A percentile compares a stretch with the other conserved stretches of the same genome.
phyloP scores from a whole-genome alignment of 1,140 invertebrate genomes.

The Galendromus occidentalis region DNA sequence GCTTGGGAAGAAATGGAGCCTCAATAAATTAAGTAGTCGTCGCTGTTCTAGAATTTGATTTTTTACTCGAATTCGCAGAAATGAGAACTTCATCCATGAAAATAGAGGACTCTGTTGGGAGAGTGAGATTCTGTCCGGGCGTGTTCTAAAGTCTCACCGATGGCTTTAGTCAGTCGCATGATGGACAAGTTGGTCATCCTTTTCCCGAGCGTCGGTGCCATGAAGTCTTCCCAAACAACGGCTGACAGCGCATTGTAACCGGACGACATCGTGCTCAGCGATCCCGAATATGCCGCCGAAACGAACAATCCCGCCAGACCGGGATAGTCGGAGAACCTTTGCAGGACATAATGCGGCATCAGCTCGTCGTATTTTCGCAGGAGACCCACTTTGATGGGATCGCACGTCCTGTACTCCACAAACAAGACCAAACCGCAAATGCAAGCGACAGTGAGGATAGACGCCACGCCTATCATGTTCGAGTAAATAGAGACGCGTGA shows the following conservation, averaged over 20 bases:
- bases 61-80: too few species aligned
- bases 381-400: background rate
- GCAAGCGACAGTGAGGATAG: background rate
- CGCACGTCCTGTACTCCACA: background rate
- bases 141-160: background rate
- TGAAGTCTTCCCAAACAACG: background rate
- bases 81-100: too few species aligned
- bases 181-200: background rate
- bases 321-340: background rate
- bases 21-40: too few species aligned
- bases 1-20: background rate
- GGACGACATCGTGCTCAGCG: background rate
- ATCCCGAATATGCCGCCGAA: background rate
- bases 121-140: too few species aligned
- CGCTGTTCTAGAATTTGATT: too few species aligned
- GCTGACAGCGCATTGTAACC: background rate
- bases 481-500: background rate
- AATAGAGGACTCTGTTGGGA: too few species aligned
- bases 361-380: background rate
- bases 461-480: background rate
- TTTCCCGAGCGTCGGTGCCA: background rate
- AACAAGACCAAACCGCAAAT: background rate
- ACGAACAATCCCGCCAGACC: background rate
- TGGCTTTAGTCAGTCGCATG: background rate
- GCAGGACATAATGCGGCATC: conserved; percentile 1